These are phyloP conservation scores for Hermaeophaga mercurialis DNA, from an alignment of 2,888 invertebrate species.

Conservation along the genomic window DNA sequence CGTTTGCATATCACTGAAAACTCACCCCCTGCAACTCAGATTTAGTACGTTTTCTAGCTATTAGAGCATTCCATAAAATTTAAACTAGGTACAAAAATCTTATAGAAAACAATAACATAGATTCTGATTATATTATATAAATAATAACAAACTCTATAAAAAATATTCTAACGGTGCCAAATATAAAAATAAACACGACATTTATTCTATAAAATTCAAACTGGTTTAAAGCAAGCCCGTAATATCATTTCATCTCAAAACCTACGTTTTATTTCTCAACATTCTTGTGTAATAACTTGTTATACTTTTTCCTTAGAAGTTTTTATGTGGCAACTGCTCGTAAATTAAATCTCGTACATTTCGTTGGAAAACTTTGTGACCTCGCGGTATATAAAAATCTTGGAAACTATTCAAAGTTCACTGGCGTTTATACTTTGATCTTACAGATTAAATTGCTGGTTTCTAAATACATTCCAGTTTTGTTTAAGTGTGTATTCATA, in stretches of 20 bases:
- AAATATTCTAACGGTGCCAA: no score
- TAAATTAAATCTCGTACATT: conserved; percentile 34
- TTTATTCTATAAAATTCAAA: conserved; percentile 7
- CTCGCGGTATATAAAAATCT: conserved; percentile 36
- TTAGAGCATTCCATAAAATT: no score
- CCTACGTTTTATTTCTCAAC: conserved; percentile 24
- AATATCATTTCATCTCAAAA: conserved; percentile 1
- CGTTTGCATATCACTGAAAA: no score
- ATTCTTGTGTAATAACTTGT: conserved; percentile 29
- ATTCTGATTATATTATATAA: no score
- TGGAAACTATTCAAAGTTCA: conserved; percentile 38
- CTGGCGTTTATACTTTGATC: conserved; percentile 27
- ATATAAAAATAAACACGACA: no score
- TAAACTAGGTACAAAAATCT: no score
- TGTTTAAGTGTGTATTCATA: neutral
- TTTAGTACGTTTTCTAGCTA: no score
- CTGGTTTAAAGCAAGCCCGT: conserved; percentile 3
- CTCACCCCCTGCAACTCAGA: no score
- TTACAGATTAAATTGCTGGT: conserved; percentile 22
- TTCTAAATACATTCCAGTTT: conserved; percentile 18
- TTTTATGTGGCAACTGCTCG: conserved; percentile 24
- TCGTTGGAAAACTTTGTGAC: conserved; percentile 39
- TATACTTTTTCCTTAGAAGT: conserved; percentile 32
- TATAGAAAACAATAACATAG: no score
- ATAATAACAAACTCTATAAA: no score